phyloP scores from a whole-genome alignment of 2,113 vertebrate genomes.

The Pituophis catenifer region DNA sequence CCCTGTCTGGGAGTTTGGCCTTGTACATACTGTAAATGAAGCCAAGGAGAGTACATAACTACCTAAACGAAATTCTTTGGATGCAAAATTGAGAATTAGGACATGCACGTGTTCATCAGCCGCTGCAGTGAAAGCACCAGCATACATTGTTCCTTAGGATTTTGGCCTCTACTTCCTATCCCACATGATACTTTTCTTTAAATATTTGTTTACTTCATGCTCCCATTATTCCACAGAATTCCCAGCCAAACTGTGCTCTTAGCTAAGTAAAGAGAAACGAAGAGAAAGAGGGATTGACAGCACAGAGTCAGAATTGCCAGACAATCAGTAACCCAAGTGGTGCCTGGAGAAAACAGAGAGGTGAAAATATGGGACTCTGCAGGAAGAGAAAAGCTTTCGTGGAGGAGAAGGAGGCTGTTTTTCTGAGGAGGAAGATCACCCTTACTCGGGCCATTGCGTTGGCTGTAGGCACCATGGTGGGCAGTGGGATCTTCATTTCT shows the following conservation, averaged over 20 bases:
- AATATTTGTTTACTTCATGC: conserved; percentile 25
- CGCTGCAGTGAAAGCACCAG: neutral
- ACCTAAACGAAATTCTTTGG: neutral
- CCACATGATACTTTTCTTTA: conserved; percentile 4
- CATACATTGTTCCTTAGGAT: neutral
- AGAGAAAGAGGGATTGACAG: neutral
- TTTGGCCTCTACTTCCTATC: neutral
- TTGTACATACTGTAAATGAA: neutral
- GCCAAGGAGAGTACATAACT: neutral
- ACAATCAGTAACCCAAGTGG: neutral
- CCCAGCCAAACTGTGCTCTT: neutral
- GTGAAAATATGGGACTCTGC: neutral
- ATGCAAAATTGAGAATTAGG: neutral
- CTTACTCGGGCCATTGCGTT: conserved; percentile 58
- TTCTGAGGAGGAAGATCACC: conserved; percentile 58
- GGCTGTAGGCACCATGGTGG: conserved; percentile 71
- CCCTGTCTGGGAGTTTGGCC: neutral
- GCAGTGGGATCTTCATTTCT: conserved; percentile 81
- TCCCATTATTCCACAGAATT: neutral
- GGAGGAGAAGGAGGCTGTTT: neutral
- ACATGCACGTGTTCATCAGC: neutral
- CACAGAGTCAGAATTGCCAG: neutral
- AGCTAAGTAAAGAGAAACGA: neutral
- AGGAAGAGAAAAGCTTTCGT: accelerated
- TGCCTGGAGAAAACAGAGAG: neutral